Conservation (phyloP, 1,140 invertebrate genomes). For the Cherax destructor region DNA sequence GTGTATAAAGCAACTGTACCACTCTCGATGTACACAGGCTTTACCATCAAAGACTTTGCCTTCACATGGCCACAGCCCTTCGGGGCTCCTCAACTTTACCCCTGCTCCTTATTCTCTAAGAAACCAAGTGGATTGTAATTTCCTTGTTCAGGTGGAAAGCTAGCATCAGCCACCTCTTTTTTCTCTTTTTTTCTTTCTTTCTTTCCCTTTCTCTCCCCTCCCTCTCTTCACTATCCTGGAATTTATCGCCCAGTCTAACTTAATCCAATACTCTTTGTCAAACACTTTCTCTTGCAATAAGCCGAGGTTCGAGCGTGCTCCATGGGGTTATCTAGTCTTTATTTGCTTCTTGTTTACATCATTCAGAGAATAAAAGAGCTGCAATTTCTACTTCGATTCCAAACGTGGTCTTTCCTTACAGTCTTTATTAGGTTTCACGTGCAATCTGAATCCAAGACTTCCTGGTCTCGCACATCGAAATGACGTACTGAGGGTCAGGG, state of each 20-base stretch:
- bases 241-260: slow-evolving; percentile 15
- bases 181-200: background rate
- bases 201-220: no score
- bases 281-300: slow-evolving; percentile 13
- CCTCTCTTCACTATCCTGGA: background rate
- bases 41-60: no score
- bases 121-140: no score
- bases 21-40: no score
- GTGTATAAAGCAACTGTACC: no score
- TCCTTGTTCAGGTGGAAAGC: background rate
- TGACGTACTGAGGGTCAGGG: no score
- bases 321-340: background rate
- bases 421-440: no score
- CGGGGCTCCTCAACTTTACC: no score
- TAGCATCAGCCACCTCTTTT: background rate
- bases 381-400: background rate
- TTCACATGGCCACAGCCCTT: no score
- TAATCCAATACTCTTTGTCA: slow-evolving; percentile 13
- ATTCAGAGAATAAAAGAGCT: background rate
- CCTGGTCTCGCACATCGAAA: no score
- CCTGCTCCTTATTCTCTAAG: no score
- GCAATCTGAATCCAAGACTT: no score
- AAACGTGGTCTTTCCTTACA: background rate
- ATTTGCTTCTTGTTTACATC: background rate
- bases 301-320: background rate